A percentile compares a stretch with the other conserved stretches of the same genome.
These are phyloP conservation scores for Drosophila pectinifera DNA, from an alignment of 1,140 invertebrate species.

Conservation along the genomic window DNA sequence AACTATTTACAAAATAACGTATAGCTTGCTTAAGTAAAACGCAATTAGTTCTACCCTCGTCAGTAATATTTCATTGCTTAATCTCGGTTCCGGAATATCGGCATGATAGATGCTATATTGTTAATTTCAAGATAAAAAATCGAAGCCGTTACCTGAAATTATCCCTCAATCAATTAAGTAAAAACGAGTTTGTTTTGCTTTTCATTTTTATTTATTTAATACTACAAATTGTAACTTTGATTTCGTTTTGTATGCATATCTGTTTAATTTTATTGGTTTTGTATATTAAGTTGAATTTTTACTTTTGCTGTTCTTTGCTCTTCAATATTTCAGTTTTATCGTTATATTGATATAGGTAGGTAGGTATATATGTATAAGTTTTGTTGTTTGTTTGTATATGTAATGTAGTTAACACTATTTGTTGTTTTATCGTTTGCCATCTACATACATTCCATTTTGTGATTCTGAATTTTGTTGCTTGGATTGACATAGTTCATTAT, in stretches of 20 bases:
- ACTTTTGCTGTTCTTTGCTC: not conserved
- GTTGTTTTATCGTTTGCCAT: conserved; percentile 29
- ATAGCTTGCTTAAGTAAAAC: conserved; percentile 30
- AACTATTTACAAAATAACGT: conserved; percentile 34
- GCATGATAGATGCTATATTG: no score
- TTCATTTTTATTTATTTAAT: conserved; percentile 52
- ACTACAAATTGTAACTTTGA: conserved; percentile 54
- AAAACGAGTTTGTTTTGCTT: conserved; percentile 12
- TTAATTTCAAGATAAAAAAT: no score
- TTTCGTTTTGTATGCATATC: conserved; percentile 47
- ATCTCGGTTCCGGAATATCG: not conserved
- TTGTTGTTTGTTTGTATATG: conserved; percentile 39
- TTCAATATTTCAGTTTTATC: conserved; percentile 32
- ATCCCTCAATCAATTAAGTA: not conserved
- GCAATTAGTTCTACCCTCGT: conserved; percentile 34
- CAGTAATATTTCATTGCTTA: conserved; percentile 24
- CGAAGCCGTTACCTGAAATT: not conserved
- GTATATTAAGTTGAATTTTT: conserved; percentile 21
- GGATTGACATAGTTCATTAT: conserved; percentile 6
- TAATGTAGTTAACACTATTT: conserved; percentile 49
- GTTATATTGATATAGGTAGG: conserved; percentile 60
- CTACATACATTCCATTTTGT: conserved; percentile 56
- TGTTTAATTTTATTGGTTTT: conserved; percentile 25
- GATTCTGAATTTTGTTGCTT: conserved; percentile 36
- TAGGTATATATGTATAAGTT: conserved; percentile 34